Conservation (phyloP, 2,113 vertebrate species). For the Astatoreochromis straeleni region DNA sequence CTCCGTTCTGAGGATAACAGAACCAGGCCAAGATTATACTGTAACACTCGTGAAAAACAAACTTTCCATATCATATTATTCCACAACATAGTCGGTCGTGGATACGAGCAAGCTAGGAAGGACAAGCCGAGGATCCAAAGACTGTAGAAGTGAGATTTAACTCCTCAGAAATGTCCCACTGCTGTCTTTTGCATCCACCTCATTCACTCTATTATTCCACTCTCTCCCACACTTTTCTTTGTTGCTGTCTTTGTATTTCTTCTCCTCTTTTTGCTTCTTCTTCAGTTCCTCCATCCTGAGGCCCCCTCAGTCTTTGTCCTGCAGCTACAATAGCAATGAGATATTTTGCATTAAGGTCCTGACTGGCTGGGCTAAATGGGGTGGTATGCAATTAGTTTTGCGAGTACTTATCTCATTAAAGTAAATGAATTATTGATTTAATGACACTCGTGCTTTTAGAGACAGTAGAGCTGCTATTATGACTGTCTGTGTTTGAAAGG, state of each 20-base stretch:
- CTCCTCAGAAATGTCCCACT: neutral
- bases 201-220: neutral
- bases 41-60: neutral
- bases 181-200: neutral
- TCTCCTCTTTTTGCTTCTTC: neutral
- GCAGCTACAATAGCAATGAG: constrained; percentile 63
- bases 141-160: neutral
- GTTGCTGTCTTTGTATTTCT: constrained; percentile 2
- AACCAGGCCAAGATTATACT: neutral
- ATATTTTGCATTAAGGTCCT: constrained; percentile 79
- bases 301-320: constrained; percentile 41
- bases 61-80: neutral
- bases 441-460: constrained; percentile 92
- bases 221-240: constrained; percentile 1
- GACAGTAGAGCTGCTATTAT: constrained; percentile 79
- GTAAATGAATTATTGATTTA: constrained; percentile 99
- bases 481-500: constrained; percentile 64
- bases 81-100: neutral
- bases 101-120: neutral
- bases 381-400: constrained; percentile 93
- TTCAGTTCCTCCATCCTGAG: constrained; percentile 22
- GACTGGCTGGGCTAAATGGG: constrained; percentile 84
- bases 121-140: neutral
- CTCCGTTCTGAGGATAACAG: neutral
- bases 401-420: constrained; percentile 99